These are phyloP conservation scores for Oophaga pumilio DNA, from an alignment of 2,113 vertebrate genomes.

Conservation along the genomic window DNA sequence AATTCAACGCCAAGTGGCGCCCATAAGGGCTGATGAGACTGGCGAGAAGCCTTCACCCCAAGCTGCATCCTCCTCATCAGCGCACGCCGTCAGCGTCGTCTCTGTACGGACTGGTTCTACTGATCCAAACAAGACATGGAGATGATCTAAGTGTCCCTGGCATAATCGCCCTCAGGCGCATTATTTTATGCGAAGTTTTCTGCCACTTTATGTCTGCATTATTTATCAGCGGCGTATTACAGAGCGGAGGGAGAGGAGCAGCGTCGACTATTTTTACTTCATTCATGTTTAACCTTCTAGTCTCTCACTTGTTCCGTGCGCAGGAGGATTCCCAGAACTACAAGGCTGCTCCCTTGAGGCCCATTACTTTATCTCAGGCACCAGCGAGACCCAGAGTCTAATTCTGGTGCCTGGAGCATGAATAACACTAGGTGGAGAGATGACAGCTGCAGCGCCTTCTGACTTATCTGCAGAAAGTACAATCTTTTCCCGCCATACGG, in stretches of 20 bases:
- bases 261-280: conserved; percentile 15
- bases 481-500: conserved; percentile 15
- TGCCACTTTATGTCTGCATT: conserved; percentile 29
- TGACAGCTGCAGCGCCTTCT: background rate
- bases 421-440: background rate
- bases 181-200: conserved; percentile 21
- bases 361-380: conserved; percentile 29
- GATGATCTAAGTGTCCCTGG: conserved; percentile 17
- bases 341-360: conserved; percentile 7
- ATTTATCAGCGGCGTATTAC: background rate
- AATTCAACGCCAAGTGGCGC: background rate
- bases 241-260: background rate
- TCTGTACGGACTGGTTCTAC: background rate
- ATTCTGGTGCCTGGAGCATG: conserved; percentile 18
- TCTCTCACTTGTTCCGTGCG: background rate
- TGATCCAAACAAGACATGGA: background rate
- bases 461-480: conserved; percentile 24
- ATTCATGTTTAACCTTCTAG: conserved; percentile 38
- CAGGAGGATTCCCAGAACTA: background rate
- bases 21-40: background rate
- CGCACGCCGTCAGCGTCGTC: background rate
- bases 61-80: background rate
- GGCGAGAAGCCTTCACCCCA: background rate
- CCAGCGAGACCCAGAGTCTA: conserved; percentile 6
- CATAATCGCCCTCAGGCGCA: background rate